These are phyloP conservation scores for Drosophila gunungcola DNA, from an alignment of 1,140 invertebrate species.

Conservation along the genomic window DNA sequence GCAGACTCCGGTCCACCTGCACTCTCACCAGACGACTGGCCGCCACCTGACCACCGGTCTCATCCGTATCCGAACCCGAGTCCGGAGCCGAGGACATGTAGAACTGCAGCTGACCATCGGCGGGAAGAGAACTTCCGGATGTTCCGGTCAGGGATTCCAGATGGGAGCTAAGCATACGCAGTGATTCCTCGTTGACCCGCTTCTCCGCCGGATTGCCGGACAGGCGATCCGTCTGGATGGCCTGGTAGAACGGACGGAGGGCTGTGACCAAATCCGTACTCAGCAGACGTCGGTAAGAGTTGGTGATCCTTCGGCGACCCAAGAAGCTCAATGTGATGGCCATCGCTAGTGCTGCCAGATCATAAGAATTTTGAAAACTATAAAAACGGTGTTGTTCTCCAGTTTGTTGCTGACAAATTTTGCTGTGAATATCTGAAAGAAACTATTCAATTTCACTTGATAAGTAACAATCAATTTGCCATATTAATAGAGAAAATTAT, in stretches of 20 bases:
- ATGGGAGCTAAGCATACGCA: slow-evolving; percentile 93
- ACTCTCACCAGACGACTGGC: slow-evolving; percentile 87
- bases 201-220: slow-evolving; percentile 93
- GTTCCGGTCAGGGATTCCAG: slow-evolving; percentile 86
- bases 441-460: no score
- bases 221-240: slow-evolving; percentile 96
- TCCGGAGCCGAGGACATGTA: slow-evolving; percentile 88
- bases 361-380: slow-evolving; percentile 10
- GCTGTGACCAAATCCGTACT: slow-evolving; percentile 91
- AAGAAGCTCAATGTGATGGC: slow-evolving; percentile 12
- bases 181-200: slow-evolving; percentile 95
- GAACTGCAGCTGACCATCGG: slow-evolving; percentile 87
- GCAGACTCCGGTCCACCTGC: slow-evolving; percentile 86
- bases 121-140: slow-evolving; percentile 86
- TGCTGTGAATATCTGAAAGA: not conserved
- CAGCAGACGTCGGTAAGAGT: slow-evolving; percentile 11
- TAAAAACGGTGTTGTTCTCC: not conserved
- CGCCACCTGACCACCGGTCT: slow-evolving; percentile 86
- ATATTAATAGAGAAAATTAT: no score
- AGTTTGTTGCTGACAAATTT: slow-evolving; percentile 10
- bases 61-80: slow-evolving; percentile 85
- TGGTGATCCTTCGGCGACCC: not conserved
- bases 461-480: not conserved
- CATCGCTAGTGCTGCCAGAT: slow-evolving; percentile 12
- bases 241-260: slow-evolving; percentile 95